Conservation (phyloP, 2,113 vertebrate species). For the Syngnathus scovelli region DNA sequence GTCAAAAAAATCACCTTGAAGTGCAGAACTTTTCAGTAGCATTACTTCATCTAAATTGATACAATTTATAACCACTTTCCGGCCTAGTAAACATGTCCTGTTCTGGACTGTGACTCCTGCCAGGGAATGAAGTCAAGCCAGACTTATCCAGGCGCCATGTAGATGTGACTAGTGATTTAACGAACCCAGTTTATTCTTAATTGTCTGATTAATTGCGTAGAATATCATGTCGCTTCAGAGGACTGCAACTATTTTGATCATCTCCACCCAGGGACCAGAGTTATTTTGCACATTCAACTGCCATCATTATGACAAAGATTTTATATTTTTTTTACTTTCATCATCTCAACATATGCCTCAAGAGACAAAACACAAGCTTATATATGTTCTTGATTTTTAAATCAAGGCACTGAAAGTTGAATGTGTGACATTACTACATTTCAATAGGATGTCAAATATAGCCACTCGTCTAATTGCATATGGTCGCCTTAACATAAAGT, state of each 20-base stretch:
- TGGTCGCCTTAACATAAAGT: slow-evolving; percentile 16
- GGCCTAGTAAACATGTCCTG: too few relatives aligned
- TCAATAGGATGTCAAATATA: slow-evolving; percentile 13
- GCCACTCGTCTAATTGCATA: slow-evolving; percentile 13
- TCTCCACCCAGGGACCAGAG: background rate
- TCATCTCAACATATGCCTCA: background rate
- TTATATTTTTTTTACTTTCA: slow-evolving; percentile 12
- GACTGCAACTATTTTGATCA: background rate
- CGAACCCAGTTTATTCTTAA: too few relatives aligned
- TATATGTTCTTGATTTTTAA: background rate
- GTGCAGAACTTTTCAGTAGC: too few relatives aligned
- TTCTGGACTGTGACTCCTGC: too few relatives aligned
- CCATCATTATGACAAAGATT: slow-evolving; percentile 17
- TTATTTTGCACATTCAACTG: slow-evolving; percentile 12
- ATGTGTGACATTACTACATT: background rate
- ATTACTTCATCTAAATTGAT: too few relatives aligned
- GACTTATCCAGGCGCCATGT: too few relatives aligned
- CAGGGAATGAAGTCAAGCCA: too few relatives aligned
- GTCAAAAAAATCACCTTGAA: too few relatives aligned
- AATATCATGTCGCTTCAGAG: background rate
- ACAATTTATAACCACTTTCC: too few relatives aligned
- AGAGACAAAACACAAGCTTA: background rate
- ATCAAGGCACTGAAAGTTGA: background rate
- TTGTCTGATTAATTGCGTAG: too few relatives aligned
- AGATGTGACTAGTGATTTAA: too few relatives aligned